Evolutionary conservation across 2,888 invertebrate species (phyloP).

Genomic region (Aphrophora alni): DNA sequence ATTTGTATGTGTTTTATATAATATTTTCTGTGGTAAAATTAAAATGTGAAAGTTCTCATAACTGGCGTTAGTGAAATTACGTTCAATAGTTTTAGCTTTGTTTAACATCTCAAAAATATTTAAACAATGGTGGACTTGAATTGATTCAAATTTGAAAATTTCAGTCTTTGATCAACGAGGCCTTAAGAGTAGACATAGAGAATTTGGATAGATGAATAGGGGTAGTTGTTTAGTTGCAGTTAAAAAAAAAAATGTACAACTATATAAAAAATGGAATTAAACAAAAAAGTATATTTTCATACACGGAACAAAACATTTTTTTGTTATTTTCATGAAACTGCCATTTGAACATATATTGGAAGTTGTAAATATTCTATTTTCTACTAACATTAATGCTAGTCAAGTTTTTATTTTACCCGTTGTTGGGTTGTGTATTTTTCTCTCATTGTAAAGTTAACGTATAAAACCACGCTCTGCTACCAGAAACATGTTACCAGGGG

Average conservation of each 20-base stretch:
- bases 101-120: neutral
- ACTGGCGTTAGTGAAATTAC: too few relatives aligned
- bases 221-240: neutral
- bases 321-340: slow-evolving; percentile 19
- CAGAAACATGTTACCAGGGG: too few relatives aligned
- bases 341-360: neutral
- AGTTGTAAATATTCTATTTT: slow-evolving; percentile 37
- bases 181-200: slow-evolving; percentile 30
- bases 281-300: slow-evolving; percentile 35
- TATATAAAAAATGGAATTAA: neutral
- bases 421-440: slow-evolving; percentile 25
- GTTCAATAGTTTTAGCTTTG: neutral
- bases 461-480: neutral
- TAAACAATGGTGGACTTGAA: neutral
- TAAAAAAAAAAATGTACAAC: neutral
- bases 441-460: slow-evolving; percentile 9
- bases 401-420: slow-evolving; percentile 9
- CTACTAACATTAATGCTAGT: slow-evolving; percentile 39
- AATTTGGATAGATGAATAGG: neutral
- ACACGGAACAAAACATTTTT: slow-evolving; percentile 24
- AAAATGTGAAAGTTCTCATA: too few relatives aligned
- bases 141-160: slow-evolving; percentile 20
- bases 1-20: too few relatives aligned
- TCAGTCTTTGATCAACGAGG: slow-evolving; percentile 30
- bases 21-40: too few relatives aligned